A percentile compares a stretch with the other conserved stretches of the same genome.
Evolutionary conservation across 2,113 vertebrate genomes (phyloP).

Genomic region (Charina bottae): DNA sequence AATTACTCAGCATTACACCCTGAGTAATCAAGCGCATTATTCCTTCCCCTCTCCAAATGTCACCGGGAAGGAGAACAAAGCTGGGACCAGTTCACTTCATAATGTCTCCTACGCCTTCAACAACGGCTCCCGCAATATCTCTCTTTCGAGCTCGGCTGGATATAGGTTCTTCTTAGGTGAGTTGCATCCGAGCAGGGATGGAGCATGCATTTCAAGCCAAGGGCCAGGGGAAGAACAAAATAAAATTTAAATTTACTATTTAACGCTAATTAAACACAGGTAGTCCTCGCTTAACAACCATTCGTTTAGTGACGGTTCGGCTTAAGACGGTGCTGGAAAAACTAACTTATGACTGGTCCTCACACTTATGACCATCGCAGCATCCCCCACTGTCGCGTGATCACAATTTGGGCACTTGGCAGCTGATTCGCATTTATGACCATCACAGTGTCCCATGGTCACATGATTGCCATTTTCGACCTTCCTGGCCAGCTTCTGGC

Average conservation of each 20-base stretch:
- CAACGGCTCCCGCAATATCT: slow-evolving; percentile 62
- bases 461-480: background rate
- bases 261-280: background rate
- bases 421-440: background rate
- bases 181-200: background rate
- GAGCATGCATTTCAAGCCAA: background rate
- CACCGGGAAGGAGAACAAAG: background rate
- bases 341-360: background rate
- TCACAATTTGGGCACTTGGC: background rate
- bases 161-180: slow-evolving; percentile 65
- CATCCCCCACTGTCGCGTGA: background rate
- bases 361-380: background rate
- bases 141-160: background rate
- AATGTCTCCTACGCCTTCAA: slow-evolving; percentile 61
- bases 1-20: slow-evolving; percentile 41
- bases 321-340: background rate
- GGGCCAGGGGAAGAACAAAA: background rate
- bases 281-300: background rate
- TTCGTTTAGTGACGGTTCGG: background rate
- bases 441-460: background rate
- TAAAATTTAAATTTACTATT: background rate
- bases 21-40: slow-evolving; percentile 49
- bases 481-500: background rate
- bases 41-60: slow-evolving; percentile 41
- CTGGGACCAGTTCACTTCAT: background rate